A percentile compares a stretch with the other conserved stretches of the same genome.
These are phyloP conservation scores for Galeruca laticollis DNA, from an alignment of 2,888 invertebrate species.

Conservation along the genomic window DNA sequence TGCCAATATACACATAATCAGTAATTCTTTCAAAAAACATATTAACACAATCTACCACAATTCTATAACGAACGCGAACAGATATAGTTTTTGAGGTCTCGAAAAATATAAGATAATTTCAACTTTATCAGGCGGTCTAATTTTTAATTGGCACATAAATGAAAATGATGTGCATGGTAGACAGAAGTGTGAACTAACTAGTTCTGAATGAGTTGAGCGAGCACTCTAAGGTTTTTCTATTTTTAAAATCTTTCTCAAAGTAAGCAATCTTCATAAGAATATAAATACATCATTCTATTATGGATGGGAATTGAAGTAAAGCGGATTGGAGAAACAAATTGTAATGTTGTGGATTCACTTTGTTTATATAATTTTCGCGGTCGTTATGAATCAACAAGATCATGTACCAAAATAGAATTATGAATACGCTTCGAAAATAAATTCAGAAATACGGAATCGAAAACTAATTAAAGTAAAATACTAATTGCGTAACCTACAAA, in stretches of 20 bases:
- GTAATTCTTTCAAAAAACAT: background rate
- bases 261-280: constrained; percentile 18
- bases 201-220: constrained; percentile 25
- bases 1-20: background rate
- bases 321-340: background rate
- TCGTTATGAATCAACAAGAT: background rate
- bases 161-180: constrained; percentile 27
- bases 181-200: constrained; percentile 21
- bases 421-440: background rate
- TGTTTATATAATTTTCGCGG: background rate
- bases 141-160: constrained; percentile 36
- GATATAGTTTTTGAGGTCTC: background rate
- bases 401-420: background rate
- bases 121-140: constrained; percentile 6
- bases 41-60: background rate
- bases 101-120: constrained; percentile 6
- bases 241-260: constrained; percentile 26
- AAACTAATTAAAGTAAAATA: too few relatives aligned
- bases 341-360: background rate
- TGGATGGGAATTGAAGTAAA: background rate
- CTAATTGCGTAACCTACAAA: background rate
- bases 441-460: too few relatives aligned
- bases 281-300: background rate
- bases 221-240: constrained; percentile 23
- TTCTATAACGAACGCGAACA: background rate